These are phyloP conservation scores for Trichopria drosophilae DNA, from an alignment of 2,888 invertebrate genomes.

Conservation along the genomic window DNA sequence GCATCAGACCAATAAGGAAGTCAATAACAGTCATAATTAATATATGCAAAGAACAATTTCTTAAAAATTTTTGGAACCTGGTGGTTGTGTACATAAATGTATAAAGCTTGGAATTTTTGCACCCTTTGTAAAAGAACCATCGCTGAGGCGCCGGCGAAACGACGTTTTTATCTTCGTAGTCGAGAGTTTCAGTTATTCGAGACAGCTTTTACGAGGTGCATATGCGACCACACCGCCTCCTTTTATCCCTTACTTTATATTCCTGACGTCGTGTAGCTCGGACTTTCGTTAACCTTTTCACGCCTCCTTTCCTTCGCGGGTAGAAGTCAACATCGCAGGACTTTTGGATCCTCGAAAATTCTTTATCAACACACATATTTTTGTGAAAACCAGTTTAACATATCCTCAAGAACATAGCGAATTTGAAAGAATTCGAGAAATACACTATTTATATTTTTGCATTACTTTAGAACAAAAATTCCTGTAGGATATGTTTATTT, in stretches of 20 bases:
- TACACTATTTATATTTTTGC: no score
- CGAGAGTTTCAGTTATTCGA: conserved; percentile 38
- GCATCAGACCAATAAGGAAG: no score
- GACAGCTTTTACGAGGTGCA: conserved; percentile 51
- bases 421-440: no score
- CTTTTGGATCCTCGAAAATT: neutral
- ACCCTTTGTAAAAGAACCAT: no score
- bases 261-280: conserved; percentile 45
- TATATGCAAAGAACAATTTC: no score
- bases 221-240: conserved; percentile 47
- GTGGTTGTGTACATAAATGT: no score
- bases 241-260: conserved; percentile 52
- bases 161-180: conserved; percentile 29
- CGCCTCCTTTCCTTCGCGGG: conserved; percentile 7
- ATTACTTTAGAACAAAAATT: no score
- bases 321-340: neutral
- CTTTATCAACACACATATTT: neutral
- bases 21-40: no score
- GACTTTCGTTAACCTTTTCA: conserved; percentile 25
- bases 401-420: no score
- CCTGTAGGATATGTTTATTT: no score
- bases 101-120: no score
- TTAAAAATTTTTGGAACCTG: no score
- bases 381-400: neutral
- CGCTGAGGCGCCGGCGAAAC: conserved; percentile 20